Base-by-base conservation (phyloP, 2,888 invertebrate genomes). In the Mesochorus sp. region DNA sequence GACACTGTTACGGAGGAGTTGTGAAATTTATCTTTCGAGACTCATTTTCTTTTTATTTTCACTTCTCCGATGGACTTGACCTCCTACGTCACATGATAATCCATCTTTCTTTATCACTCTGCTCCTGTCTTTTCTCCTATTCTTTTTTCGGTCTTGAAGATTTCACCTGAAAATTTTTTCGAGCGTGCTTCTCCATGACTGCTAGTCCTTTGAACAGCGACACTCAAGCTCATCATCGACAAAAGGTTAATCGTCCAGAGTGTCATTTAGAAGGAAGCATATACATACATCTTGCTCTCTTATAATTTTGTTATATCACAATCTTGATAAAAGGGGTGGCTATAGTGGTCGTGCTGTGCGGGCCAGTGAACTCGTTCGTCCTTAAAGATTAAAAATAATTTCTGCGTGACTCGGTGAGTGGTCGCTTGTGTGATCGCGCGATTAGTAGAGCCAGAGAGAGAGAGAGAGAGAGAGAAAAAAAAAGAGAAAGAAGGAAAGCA, bases 351-450 rank as follows among this genome's bases (percentile, higher is more conserved):
- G 31, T 37, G 14, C 55, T 42, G 55, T 53, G 59, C 34, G 67
- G 49, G 49, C 59, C 51, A 55, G 66, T 61, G 26, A 66, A 66
- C 26, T 51, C 55, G 6, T 39, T n/a, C 37, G 51, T 14, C 2
- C 24, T 37, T 8, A 49, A 8, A 55, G 47, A 42, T 26, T 12
- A 31, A 28, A 34, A 28, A 39, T 51, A 39, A 57, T 34, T 39
- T 24, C 31, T 39, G 49, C 61, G 67, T 62, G 61, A 62, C 47
- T 55, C 42, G 14, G 21, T 51, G 19, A 64, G 68, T 73, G 49
- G 42, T 72, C 62, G 26, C 2, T 17, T 17, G 10, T 19, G 31
- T 10, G 28, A 47, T 42, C 49, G 59, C n/a, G n/a, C 10, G 19
- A 26, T 53, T 44, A 14, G 24, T 42, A 26, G 3, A 39, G 10